Evolutionary conservation across 1,140 invertebrate species (phyloP), one percentile per base, ranked within the genome.

Genomic region (Drosophila lacteicornis): DNA sequence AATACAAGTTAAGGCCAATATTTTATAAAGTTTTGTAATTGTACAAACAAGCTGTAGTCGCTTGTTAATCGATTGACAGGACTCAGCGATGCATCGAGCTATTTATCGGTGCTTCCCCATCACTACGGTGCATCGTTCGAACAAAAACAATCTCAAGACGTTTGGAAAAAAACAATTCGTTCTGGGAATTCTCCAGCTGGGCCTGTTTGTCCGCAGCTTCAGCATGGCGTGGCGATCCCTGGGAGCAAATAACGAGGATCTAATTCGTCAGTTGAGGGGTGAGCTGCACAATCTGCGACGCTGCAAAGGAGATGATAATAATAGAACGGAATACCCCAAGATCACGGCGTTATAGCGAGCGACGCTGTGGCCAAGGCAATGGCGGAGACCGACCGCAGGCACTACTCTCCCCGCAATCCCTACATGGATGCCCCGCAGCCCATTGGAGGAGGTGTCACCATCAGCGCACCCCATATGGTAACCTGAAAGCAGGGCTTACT

Each of bases 391-490:
- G 98, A 99, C 93, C 94, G 99, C 88, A 96, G 95, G 74, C 94
- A 97, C 80, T 87, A 96, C 96, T 93, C 75, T 4, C 78, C 91
- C 3, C 71, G 91, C 11, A 92, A 92, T 62, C 96, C 98, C 2
- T 99, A 99, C 86, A 94, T 96, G 87, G 98, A 99, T 94, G 95
- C 97, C 40, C 98, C 98, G 1, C 98, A 98, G 93, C 94, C 95
- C 40, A 98, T 98, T 86, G 97, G 97, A 45, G 97, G 95, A 92
- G 96, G 97, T 45, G 98, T 98, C 4, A 99, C 98, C 1, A 99
- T 99, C 60, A 98, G 97, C 94, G 99, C 98, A 61, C 98, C 99
- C 51, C 99, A 99, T 93, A 99, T 99, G 99, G 98, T 98, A 94
- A 67, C 8, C 49, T 47, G 7, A 17, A 30, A 25, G 53, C 51